Evolutionary conservation across 2,797 vertebrate species (phyloP), one percentile per base, ranked within the genome.

Genomic region (Schizopygopsis malacanthus): DNA sequence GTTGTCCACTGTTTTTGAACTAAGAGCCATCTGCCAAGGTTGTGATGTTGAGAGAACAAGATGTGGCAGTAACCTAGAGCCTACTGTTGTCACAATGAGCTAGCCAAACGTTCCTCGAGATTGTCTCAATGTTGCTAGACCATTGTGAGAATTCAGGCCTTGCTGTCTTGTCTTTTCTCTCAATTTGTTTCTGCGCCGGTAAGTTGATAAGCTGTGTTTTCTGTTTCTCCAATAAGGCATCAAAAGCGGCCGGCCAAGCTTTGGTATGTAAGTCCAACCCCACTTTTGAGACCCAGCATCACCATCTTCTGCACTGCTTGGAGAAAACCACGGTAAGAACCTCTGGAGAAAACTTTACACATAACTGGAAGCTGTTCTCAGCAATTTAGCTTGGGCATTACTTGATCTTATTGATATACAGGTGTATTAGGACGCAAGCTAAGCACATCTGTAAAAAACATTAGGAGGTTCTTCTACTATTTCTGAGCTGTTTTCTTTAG

Each of bases 271-370:
- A 97, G 93, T 89, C 92, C 79, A 96, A 96, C 91, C 96, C 96
- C 70, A 95, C 90, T 89, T 97, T 98, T 73, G 97, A 98, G 90
- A 95, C 96, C 9, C 97, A 98, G 47, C 98, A 98, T 85, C 96
- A 98, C 90, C 98, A 99, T 93, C 96, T 99, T 67, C 96, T 98
- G 88, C 96, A 97, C 93, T 99, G 98, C 92, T 95, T 99, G 91
- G 97, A 99, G 94, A 99, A 97, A 93, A 98, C 98, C 77, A 99
- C 98, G 94, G 98, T 98, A 96, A 97, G 97, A 81, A 5, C 28
- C 79, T 81, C 20, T n/a, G 28, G 28, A 81, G 25, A 80, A 67
- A 80, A 11, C 6, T 12, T 79, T 79, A 43, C 56, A 45, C 77
- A 28, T 28, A 25, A 82, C 52, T 82, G 59, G 13, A 81, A 79